Conservation (phyloP, 2,888 invertebrate species). For the Stenodema calcarata region DNA sequence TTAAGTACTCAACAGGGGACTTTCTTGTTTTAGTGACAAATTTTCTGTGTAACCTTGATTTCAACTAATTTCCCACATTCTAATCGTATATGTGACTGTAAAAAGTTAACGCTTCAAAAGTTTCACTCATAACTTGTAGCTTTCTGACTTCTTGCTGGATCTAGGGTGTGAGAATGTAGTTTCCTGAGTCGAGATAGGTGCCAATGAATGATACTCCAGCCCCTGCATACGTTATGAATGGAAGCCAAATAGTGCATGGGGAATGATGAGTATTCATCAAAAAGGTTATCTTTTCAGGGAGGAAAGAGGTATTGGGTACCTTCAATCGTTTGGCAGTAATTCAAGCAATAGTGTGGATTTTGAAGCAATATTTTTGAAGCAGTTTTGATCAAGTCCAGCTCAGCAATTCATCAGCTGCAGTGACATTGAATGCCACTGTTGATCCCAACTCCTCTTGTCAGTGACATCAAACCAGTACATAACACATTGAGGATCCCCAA, state of each 20-base stretch:
- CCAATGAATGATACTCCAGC: not conserved
- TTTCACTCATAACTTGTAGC: slow-evolving; percentile 28
- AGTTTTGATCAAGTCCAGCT: no score
- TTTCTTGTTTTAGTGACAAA: not conserved
- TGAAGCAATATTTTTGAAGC: no score
- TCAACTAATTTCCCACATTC: not conserved
- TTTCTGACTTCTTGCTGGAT: slow-evolving; percentile 21
- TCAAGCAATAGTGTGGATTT: not conserved
- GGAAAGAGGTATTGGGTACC: no score
- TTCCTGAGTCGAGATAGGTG: not conserved
- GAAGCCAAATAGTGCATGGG: not conserved
- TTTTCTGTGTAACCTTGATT: not conserved
- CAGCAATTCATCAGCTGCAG: no score
- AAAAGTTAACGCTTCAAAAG: slow-evolving; percentile 7
- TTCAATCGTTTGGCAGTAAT: no score
- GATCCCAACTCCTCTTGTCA: no score
- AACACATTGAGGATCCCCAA: no score
- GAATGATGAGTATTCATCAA: no score
- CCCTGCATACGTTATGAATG: not conserved
- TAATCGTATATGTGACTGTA: not conserved
- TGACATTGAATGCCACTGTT: no score
- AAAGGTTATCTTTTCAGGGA: no score
- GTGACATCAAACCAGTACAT: no score
- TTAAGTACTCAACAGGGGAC: not conserved
- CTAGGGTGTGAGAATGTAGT: slow-evolving; percentile 30